phyloP scores from a whole-genome alignment of 2,797 vertebrate genomes.

The Epinephelus malabaricus region DNA sequence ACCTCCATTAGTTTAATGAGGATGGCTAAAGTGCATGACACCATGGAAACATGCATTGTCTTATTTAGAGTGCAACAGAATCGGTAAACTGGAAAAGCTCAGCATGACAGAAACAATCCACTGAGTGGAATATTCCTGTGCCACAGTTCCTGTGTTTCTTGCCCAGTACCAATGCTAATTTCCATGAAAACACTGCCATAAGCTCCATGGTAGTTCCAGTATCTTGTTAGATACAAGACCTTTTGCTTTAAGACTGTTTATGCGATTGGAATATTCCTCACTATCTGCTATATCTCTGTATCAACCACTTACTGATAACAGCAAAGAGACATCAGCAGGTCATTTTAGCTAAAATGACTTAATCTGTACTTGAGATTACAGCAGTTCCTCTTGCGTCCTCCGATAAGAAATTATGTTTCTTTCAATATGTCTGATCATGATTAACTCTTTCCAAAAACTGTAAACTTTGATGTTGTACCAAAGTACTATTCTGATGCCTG shows the following conservation, averaged over 20 bases:
- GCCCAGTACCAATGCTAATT: constrained; percentile 13
- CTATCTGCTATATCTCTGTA: neutral
- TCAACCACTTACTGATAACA: constrained; percentile 19
- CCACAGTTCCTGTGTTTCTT: constrained; percentile 7
- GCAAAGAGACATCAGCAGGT: constrained; percentile 26
- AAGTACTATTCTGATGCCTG: constrained; percentile 10
- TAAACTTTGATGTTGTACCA: constrained; percentile 43
- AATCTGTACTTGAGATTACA: constrained; percentile 12
- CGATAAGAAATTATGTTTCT: constrained; percentile 6
- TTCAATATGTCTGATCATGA: constrained; percentile 20
- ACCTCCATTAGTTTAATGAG: constrained; percentile 50
- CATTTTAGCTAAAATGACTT: constrained; percentile 34
- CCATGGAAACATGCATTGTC: constrained; percentile 35
- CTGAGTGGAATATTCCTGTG: constrained; percentile 37
- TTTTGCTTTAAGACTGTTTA: constrained; percentile 3
- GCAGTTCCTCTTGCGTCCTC: constrained; percentile 23
- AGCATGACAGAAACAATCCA: constrained; percentile 14
- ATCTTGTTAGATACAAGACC: constrained; percentile 30
- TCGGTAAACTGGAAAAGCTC: constrained; percentile 42
- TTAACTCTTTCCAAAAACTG: constrained; percentile 37
- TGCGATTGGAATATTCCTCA: constrained; percentile 40
- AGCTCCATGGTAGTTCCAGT: constrained; percentile 7
- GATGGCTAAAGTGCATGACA: constrained; percentile 30
- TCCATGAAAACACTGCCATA: constrained; percentile 32
- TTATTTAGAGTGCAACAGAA: constrained; percentile 27